Percentiles rank a stretch among this genome's conserved stretches.
Conservation (phyloP, 92 coral and sea anemone species). For the Porites divaricata region DNA sequence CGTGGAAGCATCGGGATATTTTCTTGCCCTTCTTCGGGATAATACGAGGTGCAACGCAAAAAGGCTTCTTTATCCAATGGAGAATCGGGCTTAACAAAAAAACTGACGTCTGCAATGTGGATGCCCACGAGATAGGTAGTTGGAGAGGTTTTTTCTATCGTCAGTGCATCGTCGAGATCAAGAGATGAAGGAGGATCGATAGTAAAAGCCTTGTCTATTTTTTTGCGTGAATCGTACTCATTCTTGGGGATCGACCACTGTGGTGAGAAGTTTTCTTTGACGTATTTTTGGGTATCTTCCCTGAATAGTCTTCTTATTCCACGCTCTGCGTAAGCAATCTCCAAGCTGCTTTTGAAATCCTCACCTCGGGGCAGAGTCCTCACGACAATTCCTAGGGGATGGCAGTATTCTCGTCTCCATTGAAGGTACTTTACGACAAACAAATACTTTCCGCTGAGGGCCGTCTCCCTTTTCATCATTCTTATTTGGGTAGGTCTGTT, state of each 20-base stretch:
- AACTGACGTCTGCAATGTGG: slow-evolving; percentile 96
- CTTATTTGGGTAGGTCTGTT: slow-evolving; percentile 30
- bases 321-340: slow-evolving; percentile 73
- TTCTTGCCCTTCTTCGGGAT: slow-evolving; percentile 60
- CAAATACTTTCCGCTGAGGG: slow-evolving; percentile 57
- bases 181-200: slow-evolving; percentile 77
- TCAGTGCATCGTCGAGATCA: slow-evolving; percentile 92
- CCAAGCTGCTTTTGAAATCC: slow-evolving; percentile 43
- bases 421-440: slow-evolving; percentile 82
- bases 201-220: slow-evolving; percentile 72
- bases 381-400: slow-evolving; percentile 83
- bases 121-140: slow-evolving; percentile 71
- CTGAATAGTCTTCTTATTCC: slow-evolving; percentile 54
- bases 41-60: slow-evolving; percentile 81
- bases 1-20: slow-evolving; percentile 85
- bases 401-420: slow-evolving; percentile 67
- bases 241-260: slow-evolving; percentile 65
- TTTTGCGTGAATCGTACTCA: slow-evolving; percentile 53
- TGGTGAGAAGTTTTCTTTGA: slow-evolving; percentile 35
- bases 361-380: slow-evolving; percentile 66
- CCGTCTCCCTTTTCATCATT: slow-evolving; percentile 52
- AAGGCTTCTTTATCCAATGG: slow-evolving; percentile 79
- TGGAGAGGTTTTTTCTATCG: slow-evolving; percentile 39
- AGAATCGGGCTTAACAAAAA: slow-evolving; percentile 73
- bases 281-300: slow-evolving; percentile 24